phyloP scores from a whole-genome alignment of 2,113 vertebrate genomes.

The Himantopus leucocephalus region DNA sequence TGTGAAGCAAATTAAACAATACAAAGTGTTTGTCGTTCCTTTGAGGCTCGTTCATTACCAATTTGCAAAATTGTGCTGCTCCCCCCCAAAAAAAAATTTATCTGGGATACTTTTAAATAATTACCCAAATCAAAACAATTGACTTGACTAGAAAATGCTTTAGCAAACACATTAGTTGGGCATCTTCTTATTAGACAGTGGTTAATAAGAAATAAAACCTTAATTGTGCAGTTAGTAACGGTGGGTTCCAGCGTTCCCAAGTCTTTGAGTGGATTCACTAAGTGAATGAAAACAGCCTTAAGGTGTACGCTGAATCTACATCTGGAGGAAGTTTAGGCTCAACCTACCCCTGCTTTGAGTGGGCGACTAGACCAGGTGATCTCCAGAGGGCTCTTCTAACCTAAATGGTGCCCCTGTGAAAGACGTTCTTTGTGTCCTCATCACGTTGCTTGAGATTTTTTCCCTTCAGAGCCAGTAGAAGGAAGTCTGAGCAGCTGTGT shows the following conservation, averaged over 20 bases:
- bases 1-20: neutral
- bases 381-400: neutral
- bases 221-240: neutral
- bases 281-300: neutral
- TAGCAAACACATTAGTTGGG: neutral
- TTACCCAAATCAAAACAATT: neutral
- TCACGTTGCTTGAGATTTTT: neutral
- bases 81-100: neutral
- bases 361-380: neutral
- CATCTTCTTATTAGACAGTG: neutral
- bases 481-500: neutral
- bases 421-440: accelerated
- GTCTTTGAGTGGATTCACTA: neutral
- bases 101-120: neutral
- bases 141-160: neutral
- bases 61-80: neutral
- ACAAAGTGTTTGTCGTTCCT: neutral
- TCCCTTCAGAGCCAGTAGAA: neutral
- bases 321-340: neutral
- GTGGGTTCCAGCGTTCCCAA: neutral
- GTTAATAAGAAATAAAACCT: neutral
- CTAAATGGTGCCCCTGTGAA: neutral
- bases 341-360: neutral
- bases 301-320: neutral
- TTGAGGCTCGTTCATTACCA: neutral